Conservation (phyloP, 1,140 invertebrate genomes). For the Scaptomyza graminum region DNA sequence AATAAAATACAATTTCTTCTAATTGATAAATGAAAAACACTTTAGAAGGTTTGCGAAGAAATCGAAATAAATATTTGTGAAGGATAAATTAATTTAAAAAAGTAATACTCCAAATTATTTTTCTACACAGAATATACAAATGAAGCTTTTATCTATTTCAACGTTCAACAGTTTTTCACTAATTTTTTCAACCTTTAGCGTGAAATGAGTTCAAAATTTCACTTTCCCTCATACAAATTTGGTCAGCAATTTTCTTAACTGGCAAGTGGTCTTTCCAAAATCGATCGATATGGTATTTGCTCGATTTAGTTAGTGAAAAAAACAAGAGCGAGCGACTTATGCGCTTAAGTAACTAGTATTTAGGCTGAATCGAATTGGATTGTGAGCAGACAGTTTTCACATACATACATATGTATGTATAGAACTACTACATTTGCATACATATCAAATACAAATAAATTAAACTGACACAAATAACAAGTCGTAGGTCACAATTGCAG, state of each 20-base stretch:
- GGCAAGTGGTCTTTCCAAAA: not conserved
- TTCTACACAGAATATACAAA: no score
- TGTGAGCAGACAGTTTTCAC: not conserved
- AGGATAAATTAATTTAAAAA: no score
- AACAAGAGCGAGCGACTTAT: not conserved
- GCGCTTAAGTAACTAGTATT: not conserved
- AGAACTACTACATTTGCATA: not conserved
- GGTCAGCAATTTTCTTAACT: not conserved
- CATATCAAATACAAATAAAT: slow-evolving; percentile 5
- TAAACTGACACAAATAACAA: slow-evolving; percentile 17
- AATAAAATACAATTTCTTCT: no score
- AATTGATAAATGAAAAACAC: no score
- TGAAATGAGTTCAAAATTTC: not conserved
- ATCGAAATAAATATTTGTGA: no score
- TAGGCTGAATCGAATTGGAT: no score
- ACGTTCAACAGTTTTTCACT: no score
- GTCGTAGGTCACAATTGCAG: slow-evolving; percentile 15
- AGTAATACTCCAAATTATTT: no score
- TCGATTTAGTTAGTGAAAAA: not conserved
- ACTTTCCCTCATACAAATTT: not conserved
- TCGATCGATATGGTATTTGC: not conserved
- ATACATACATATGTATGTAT: not conserved
- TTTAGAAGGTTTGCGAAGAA: no score
- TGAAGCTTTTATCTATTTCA: no score
- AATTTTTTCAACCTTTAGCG: not conserved